A percentile compares a stretch with the other conserved stretches of the same genome.
These are phyloP conservation scores for Polylopha cassiicola DNA, from an alignment of 2,888 invertebrate species.

Conservation along the genomic window DNA sequence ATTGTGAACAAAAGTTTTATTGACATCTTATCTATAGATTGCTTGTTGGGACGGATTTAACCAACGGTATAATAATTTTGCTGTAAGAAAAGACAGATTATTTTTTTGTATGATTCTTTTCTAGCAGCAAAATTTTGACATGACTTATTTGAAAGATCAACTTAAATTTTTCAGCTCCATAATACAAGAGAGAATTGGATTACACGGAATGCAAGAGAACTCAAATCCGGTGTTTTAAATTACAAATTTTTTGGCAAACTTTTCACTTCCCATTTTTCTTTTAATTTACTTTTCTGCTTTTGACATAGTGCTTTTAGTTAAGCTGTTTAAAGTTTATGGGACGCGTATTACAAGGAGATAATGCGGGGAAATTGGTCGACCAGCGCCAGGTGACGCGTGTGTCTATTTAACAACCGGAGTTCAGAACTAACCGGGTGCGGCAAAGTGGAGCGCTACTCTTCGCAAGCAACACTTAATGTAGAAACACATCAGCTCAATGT, in stretches of 20 bases:
- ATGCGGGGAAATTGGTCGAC: slow-evolving; percentile 17
- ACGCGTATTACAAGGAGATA: slow-evolving; percentile 6
- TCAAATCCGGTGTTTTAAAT: slow-evolving; percentile 4
- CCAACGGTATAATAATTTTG: too few species aligned
- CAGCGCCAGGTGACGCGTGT: slow-evolving; percentile 20
- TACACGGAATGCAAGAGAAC: neutral
- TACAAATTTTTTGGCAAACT: slow-evolving; percentile 12
- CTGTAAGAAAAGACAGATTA: too few species aligned
- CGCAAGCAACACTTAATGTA: slow-evolving; percentile 40
- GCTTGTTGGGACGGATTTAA: too few species aligned
- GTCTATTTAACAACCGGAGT: slow-evolving; percentile 32
- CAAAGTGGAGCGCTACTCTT: slow-evolving; percentile 23
- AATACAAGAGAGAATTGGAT: too few species aligned
- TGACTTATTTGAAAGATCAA: too few species aligned
- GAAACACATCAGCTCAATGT: slow-evolving; percentile 39
- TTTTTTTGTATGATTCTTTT: too few species aligned
- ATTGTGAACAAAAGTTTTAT: too few species aligned
- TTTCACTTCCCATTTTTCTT: slow-evolving; percentile 7
- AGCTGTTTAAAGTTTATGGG: slow-evolving; percentile 5
- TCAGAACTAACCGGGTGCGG: slow-evolving; percentile 27
- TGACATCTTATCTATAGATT: too few species aligned
- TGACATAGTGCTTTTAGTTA: slow-evolving; percentile 7
- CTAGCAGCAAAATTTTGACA: too few species aligned
- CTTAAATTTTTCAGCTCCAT: too few species aligned
- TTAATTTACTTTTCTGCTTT: slow-evolving; percentile 1